Conservation (phyloP, 92 coral and sea anemone species). For the Zoanthus gigantus region DNA sequence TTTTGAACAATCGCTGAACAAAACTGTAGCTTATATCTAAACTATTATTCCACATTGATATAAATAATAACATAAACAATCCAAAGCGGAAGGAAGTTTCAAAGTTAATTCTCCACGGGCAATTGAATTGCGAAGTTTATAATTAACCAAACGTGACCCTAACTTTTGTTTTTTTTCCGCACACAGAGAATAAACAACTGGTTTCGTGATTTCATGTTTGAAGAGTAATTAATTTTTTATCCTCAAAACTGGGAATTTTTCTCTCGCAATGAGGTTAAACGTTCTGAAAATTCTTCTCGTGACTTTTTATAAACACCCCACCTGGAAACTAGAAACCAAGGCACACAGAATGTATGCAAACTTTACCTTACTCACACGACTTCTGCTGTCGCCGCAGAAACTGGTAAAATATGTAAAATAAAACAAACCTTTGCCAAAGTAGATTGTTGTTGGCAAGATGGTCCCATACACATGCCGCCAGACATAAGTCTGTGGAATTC, state of each 20-base stretch:
- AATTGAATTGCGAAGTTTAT: too few relatives aligned
- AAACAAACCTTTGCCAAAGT: slow-evolving; percentile 92
- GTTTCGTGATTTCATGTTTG: background rate
- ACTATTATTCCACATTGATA: too few relatives aligned
- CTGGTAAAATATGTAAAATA: too few relatives aligned
- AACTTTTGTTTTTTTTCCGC: too few relatives aligned
- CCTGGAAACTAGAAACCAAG: slow-evolving; percentile 18
- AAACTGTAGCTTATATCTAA: too few relatives aligned
- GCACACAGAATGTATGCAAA: background rate
- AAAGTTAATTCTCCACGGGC: too few relatives aligned
- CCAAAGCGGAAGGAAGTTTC: too few relatives aligned
- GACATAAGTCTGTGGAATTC: slow-evolving; percentile 97
- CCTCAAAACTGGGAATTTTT: background rate
- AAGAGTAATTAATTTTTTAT: background rate
- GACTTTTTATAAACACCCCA: background rate
- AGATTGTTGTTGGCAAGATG: slow-evolving; percentile 90
- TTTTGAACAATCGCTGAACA: too few relatives aligned
- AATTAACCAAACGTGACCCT: too few relatives aligned
- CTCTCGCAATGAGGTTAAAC: background rate
- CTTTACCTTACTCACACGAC: too few relatives aligned
- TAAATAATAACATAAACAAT: too few relatives aligned
- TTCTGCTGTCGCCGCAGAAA: background rate
- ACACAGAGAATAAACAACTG: background rate
- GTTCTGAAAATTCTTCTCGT: background rate
- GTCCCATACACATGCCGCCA: slow-evolving; percentile 98